Conservation (phyloP, 1,140 invertebrate genomes). For the Drosophila willistoni region DNA sequence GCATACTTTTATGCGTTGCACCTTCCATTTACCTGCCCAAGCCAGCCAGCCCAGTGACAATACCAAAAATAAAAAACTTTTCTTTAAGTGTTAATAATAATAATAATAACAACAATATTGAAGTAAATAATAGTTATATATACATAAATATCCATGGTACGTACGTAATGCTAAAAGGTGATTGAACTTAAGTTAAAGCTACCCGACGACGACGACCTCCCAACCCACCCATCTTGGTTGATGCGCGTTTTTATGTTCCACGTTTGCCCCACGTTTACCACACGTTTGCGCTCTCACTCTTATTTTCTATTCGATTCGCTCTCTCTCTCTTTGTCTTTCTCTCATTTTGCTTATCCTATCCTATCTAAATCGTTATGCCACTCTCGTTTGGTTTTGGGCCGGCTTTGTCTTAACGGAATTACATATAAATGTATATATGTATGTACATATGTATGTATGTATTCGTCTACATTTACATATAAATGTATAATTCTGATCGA, state of each 20-base stretch:
- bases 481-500: constrained; percentile 11
- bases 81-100: constrained; percentile 41
- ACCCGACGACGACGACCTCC: neutral
- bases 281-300: constrained; percentile 20
- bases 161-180: constrained; percentile 57
- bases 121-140: constrained; percentile 7
- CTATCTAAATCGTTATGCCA: constrained; percentile 8
- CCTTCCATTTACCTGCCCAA: constrained; percentile 15
- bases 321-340: neutral
- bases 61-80: constrained; percentile 1
- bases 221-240: constrained; percentile 34
- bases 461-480: neutral
- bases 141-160: constrained; percentile 18
- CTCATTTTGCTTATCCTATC: neutral
- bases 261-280: constrained; percentile 8
- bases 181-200: constrained; percentile 38
- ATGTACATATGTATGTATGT: neutral
- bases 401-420: constrained; percentile 9
- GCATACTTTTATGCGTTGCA: constrained; percentile 56
- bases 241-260: constrained; percentile 30
- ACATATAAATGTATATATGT: neutral
- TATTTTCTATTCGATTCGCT: constrained; percentile 9
- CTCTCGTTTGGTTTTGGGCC: constrained; percentile 1
- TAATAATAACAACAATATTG: constrained; percentile 35
- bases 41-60: neutral